Percentiles rank a stretch among this genome's conserved stretches.
phyloP scores from a whole-genome alignment of 1,140 invertebrate species.

The Onthophagus taurus region DNA sequence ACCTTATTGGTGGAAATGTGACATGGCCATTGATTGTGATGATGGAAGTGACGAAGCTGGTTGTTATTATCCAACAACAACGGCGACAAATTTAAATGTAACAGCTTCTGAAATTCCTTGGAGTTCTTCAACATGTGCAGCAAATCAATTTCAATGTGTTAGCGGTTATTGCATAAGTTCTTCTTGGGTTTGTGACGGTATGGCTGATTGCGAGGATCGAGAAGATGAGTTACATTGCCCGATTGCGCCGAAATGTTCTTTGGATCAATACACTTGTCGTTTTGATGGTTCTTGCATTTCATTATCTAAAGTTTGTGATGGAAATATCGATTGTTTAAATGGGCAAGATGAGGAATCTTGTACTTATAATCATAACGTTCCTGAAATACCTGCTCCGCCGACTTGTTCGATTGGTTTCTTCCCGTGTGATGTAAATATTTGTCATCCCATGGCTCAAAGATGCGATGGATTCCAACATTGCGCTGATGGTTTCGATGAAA shows the following conservation, averaged over 20 bases:
- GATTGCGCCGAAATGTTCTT: constrained; percentile 26
- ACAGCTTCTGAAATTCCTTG: neutral
- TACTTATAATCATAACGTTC: constrained; percentile 27
- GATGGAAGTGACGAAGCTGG: constrained; percentile 65
- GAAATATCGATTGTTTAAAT: constrained; percentile 63
- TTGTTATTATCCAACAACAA: neutral
- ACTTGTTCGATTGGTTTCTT: constrained; percentile 51
- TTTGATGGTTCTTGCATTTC: constrained; percentile 62
- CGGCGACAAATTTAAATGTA: neutral
- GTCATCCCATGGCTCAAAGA: constrained; percentile 44
- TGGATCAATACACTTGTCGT: constrained; percentile 60
- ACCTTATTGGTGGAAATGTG: constrained; percentile 71
- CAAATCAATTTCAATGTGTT: constrained; percentile 57
- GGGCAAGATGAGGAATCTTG: constrained; percentile 57
- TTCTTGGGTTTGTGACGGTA: constrained; percentile 49
- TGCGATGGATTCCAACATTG: constrained; percentile 65
- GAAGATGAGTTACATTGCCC: constrained; percentile 45
- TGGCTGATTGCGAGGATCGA: constrained; percentile 46
- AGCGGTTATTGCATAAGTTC: constrained; percentile 43
- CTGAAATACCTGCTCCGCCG: constrained; percentile 33
- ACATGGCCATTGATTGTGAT: constrained; percentile 59
- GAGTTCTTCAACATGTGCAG: constrained; percentile 34
- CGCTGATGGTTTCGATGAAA: constrained; percentile 63
- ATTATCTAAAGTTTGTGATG: constrained; percentile 51
- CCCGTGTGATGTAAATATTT: constrained; percentile 50